phyloP scores from a whole-genome alignment of 2,888 invertebrate species.

The Drosophila colorata region DNA sequence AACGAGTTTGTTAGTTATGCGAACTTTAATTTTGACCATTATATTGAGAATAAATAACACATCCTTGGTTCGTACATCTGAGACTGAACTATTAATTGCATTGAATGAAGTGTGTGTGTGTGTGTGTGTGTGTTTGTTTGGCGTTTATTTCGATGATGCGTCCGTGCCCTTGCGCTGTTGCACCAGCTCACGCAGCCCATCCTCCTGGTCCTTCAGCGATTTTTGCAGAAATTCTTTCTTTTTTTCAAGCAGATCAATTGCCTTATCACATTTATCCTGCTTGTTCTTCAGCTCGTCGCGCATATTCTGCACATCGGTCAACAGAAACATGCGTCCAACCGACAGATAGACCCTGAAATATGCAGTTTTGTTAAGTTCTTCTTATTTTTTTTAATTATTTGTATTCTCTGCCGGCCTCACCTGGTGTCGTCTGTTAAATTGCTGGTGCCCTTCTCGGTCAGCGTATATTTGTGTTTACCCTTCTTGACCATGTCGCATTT shows the following conservation, averaged over 20 bases:
- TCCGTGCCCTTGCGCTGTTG: conserved; percentile 88
- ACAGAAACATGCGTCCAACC: conserved; percentile 92
- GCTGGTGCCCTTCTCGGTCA: conserved; percentile 88
- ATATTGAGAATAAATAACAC: conserved; percentile 74
- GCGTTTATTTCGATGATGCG: conserved; percentile 53
- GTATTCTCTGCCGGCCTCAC: conserved; percentile 49
- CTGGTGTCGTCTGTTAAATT: conserved; percentile 83
- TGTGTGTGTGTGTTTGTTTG: too few relatives aligned
- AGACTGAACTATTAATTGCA: conserved; percentile 12
- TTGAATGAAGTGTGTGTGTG: conserved; percentile 13
- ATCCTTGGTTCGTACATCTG: conserved; percentile 12
- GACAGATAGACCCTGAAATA: conserved; percentile 85
- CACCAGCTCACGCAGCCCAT: conserved; percentile 92
- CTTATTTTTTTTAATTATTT: neutral
- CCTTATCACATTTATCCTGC: conserved; percentile 88
- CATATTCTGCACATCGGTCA: conserved; percentile 88
- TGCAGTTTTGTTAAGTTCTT: neutral
- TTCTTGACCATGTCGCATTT: conserved; percentile 90
- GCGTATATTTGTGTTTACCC: conserved; percentile 89
- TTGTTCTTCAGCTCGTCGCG: conserved; percentile 88
- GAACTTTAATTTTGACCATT: conserved; percentile 91
- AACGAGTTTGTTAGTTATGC: conserved; percentile 97
- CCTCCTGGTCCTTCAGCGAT: conserved; percentile 92
- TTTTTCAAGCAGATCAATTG: conserved; percentile 89
- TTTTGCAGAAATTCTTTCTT: conserved; percentile 91